Base-by-base conservation (phyloP, 30 jellyfish, hydroid and myxozoan genomes). In the Aurelia aurita region DNA sequence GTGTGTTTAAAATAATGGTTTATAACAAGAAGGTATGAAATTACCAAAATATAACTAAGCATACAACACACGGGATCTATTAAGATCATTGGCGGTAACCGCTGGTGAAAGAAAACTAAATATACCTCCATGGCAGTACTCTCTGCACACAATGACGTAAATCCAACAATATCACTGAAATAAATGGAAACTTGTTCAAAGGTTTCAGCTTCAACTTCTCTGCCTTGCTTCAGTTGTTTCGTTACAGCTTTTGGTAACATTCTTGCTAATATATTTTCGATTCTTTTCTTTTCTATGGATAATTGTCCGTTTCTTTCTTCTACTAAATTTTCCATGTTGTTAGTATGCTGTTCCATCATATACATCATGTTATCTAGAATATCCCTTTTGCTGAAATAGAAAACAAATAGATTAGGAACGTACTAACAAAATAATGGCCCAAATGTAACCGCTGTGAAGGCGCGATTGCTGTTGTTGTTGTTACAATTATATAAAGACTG, bases 111-210 rank as follows among this genome's bases (percentile, higher is more conserved):
- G n/a, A n/a, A n/a, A n/a, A n/a, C n/a, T n/a, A n/a, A n/a, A n/a
- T n/a, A n/a, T n/a, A 79, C 98, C 96, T 91, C 83, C 85, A 91
- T 32, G 22, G 98, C 94, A 4, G 98, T 54, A 79, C 98, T 85
- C 16, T 62, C 76, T 21, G 98, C 92, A 65, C 98, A 91, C 68
- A 91, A 58, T 46, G 98, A 85, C 21, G 98, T 86, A 31, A 91
- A 91, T 1, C 96, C 98, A 74, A 87, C 98, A 9, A 91, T 91
- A 73, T 91, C 98, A 79, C 98, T 91, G 46, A 91, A 91, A 74
- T 91, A 91, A 14, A 91, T 91, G 3, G 98, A 64, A 9, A 91
- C 98, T 85, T 91, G 96, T 47, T 79, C 93, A 78, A 91, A 91
- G 19, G 90, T 78, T 67, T 91, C 98, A 1, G 98, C 98, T 73